Conservation (phyloP, 2,797 vertebrate genomes). For the Urosaurus nigricauda region DNA sequence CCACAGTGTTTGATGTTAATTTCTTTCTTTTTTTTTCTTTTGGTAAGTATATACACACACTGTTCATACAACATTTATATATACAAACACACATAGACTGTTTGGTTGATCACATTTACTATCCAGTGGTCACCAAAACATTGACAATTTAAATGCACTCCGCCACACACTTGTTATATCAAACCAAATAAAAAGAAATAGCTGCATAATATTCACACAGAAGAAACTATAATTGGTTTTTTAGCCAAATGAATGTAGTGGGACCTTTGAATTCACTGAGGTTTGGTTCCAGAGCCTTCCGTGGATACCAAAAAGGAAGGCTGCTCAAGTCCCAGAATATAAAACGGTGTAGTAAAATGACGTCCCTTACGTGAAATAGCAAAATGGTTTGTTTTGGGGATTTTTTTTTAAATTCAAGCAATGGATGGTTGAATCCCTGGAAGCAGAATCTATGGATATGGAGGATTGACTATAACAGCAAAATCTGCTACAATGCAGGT, state of each 20-base stretch:
- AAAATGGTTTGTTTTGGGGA: too few species aligned
- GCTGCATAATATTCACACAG: not conserved
- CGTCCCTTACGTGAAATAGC: too few species aligned
- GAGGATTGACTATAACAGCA: not conserved
- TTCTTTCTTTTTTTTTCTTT: not conserved
- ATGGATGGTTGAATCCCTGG: too few species aligned
- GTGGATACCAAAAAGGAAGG: too few species aligned
- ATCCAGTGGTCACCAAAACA: not conserved
- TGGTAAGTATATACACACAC: not conserved
- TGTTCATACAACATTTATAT: too few species aligned
- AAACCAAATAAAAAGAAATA: not conserved
- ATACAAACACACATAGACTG: not conserved
- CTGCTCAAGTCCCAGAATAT: too few species aligned
- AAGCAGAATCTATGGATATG: not conserved
- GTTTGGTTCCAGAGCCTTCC: not conserved
- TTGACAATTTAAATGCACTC: not conserved
- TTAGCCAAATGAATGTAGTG: too few species aligned
- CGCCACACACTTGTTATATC: not conserved
- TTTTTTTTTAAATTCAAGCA: too few species aligned
- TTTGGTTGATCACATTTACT: not conserved
- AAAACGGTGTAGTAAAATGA: too few species aligned
- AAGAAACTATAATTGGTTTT: not conserved
- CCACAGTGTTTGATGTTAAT: not conserved
- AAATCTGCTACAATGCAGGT: not conserved
- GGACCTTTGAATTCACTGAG: too few species aligned